Base-by-base conservation (phyloP, 2,113 vertebrate species). In the Megaleporinus macrocephalus region DNA sequence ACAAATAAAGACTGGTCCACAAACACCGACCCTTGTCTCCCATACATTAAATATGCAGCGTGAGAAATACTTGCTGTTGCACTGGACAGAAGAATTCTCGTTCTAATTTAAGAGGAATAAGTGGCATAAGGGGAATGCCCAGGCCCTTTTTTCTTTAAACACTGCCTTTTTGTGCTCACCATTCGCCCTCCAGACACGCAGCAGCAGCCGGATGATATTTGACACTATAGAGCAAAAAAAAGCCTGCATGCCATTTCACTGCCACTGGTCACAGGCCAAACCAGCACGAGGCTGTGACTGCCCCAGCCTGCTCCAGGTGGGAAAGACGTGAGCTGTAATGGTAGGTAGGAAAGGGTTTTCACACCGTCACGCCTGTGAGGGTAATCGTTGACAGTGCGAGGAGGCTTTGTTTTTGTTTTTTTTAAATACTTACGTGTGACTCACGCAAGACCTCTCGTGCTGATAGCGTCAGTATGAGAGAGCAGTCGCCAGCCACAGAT, bases 131-230 rank as follows among this genome's bases (percentile, higher is more conserved):
- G 65, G 51, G 55, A 51, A 86, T 78, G 63, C 72, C 80, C 84
- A 87, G 84, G 85, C 49, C 76, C 89, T 90, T 86, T 51, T 84
- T 83, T 77, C 78, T 86, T 88, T 80, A 72, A 90, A 94, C 89
- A 91, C 91, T 92, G 79, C 59, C 83, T 84, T 92, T 94, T 94
- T 92, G 93, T 90, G 85, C 75, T 82, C 80, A 73, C 44, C 87
- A 88, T 91, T 84, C 75, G 68, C 74, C 73, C 83, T 84, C 87
- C 88, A 87, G 89, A 92, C 87, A 88, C 9, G 81, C 85, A 81
- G 70, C 86, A 83, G 66, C 80, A 79, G 87, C 88, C 49, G 85
- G 78, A 16, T 33, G 90, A 92, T 90, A 92, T 93, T 79, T 91
- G 92, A 94, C 84, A 90, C 90, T 70, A 86, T 66, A 87, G 88